Evolutionary conservation across 2,113 vertebrate genomes (phyloP).

Genomic region (Poeciliopsis prolifica): DNA sequence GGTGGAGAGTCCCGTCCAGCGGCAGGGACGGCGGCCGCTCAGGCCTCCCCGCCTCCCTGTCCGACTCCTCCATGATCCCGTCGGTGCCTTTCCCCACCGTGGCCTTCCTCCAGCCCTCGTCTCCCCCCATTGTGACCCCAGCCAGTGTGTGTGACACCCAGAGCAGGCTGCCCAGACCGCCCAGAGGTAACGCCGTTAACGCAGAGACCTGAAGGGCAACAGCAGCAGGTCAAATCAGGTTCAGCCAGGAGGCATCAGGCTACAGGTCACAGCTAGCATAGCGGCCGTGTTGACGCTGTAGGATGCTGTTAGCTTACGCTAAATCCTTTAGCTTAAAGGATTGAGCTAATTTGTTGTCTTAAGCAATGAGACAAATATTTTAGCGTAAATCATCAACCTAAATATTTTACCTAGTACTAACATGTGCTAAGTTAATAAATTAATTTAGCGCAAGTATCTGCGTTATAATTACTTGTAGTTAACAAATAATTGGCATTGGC

Average conservation of each 20-base stretch:
- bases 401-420: not conserved
- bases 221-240: not conserved
- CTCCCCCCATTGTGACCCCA: slow-evolving; percentile 62
- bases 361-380: not conserved
- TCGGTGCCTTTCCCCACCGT: slow-evolving; percentile 77
- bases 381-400: not conserved
- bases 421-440: not conserved
- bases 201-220: too few species aligned
- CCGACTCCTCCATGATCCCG: slow-evolving; percentile 81
- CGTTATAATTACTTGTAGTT: too few species aligned
- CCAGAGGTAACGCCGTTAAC: slow-evolving; percentile 82
- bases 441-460: too few species aligned
- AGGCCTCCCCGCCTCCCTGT: slow-evolving; percentile 78
- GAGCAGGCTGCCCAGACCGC: slow-evolving; percentile 82
- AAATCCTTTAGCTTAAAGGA: not conserved
- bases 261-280: not conserved
- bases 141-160: slow-evolving; percentile 77
- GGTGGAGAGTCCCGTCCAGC: slow-evolving; percentile 72
- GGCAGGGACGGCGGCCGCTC: slow-evolving; percentile 63
- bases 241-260: not conserved
- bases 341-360: not conserved
- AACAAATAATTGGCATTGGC: too few species aligned
- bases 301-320: not conserved
- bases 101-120: slow-evolving; percentile 74
- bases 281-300: not conserved